Conservation (phyloP, 1,140 invertebrate genomes). For the Oedothorax gibbosus region DNA sequence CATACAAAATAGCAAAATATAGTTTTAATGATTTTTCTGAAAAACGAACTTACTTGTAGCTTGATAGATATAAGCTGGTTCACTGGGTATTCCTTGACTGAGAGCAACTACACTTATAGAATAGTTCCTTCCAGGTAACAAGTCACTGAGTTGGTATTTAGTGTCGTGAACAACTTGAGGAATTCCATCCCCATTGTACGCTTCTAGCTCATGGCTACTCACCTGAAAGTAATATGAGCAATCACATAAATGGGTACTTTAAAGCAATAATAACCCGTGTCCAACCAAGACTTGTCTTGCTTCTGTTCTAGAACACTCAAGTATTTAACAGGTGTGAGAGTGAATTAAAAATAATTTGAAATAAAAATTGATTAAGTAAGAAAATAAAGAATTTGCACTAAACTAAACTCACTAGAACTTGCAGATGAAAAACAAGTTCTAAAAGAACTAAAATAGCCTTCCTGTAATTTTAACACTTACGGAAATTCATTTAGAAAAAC, state of each 20-base stretch:
- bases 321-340: too few relatives aligned
- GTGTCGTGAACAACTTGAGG: constrained; percentile 72
- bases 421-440: background rate
- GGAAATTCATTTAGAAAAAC: too few relatives aligned
- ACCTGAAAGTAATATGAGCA: constrained; percentile 63
- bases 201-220: constrained; percentile 79
- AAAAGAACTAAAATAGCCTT: too few relatives aligned
- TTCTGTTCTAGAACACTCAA: too few relatives aligned
- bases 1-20: background rate
- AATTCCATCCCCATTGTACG: constrained; percentile 80
- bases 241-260: too few relatives aligned
- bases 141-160: constrained; percentile 76
- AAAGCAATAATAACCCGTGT: too few relatives aligned
- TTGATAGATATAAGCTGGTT: constrained; percentile 80
- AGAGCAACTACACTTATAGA: constrained; percentile 86
- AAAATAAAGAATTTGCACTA: background rate
- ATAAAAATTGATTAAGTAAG: too few relatives aligned
- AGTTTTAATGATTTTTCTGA: background rate
- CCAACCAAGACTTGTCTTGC: too few relatives aligned
- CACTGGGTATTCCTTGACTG: constrained; percentile 84
- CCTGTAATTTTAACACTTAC: too few relatives aligned
- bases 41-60: constrained; percentile 73
- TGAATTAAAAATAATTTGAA: too few relatives aligned
- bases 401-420: background rate
- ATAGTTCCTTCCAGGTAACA: constrained; percentile 90